Evolutionary conservation across 2,888 invertebrate genomes (phyloP), one percentile per base, ranked within the genome.

Genomic region (Protodeltote pygarga): DNA sequence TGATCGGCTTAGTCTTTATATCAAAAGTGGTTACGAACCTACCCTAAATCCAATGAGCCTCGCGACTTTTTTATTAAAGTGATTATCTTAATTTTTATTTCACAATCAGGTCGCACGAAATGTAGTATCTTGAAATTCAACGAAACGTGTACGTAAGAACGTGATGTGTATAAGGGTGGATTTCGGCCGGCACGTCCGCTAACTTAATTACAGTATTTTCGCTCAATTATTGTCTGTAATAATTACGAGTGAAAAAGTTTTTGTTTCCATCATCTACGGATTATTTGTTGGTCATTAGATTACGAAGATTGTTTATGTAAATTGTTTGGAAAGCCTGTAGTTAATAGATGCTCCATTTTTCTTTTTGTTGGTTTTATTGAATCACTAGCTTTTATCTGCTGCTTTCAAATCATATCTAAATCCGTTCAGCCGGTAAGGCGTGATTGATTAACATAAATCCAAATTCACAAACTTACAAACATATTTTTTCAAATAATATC

Each of bases 151-250:
- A 44, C 25, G 24, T 24, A 17, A 50, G 44, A 58, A 83, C 85
- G 84, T 84, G 85, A 81, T 76, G 49, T 55, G 78, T 65, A 65
- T 71, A 77, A 71, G 70, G 65, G 55, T 61, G 57, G 75, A 71
- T 71, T 78, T 78, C 58, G 63, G 49, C 50, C 54, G 66, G 69
- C 79, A 79, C 76, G 79, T 75, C 41, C 49, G 72, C 73, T 74
- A 81, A 81, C 75, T 79, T 65, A 71, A 71, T 77, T 74, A 71
- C 65, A 73, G 68, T 75, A 78, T 79, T 81, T 79, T 73, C 66
- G 73, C 67, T 70, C 75, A 81, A 83, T 83, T 81, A 79, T 71
- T 70, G 73, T 74, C 69, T 58, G 45, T 68, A 67, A 66, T 68
- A 66, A 71, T 68, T 67, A 64, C 65, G 34, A 45, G 42, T 13